Evolutionary conservation across 2,113 vertebrate species (phyloP).

Genomic region (Tonatia bakeri): DNA sequence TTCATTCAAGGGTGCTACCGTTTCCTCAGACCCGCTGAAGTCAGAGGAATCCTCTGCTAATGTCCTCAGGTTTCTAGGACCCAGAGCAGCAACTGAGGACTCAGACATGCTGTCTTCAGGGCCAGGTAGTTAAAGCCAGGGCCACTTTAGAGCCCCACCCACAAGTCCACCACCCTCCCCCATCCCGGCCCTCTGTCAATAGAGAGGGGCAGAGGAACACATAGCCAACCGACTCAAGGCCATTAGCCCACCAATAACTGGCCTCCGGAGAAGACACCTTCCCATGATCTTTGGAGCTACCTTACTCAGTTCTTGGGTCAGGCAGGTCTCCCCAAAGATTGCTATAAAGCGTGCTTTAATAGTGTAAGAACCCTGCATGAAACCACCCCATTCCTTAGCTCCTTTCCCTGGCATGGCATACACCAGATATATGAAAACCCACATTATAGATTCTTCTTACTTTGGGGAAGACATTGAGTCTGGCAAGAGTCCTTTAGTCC

Average conservation of each 20-base stretch:
- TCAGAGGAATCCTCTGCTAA: not conserved
- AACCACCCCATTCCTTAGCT: not conserved
- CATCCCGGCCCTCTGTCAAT: not conserved
- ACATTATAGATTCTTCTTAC: not conserved
- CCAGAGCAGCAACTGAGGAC: not conserved
- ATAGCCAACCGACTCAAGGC: not conserved
- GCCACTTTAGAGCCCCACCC: too few species aligned
- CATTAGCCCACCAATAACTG: not conserved
- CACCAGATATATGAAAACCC: not conserved
- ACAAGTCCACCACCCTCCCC: not conserved
- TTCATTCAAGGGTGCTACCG: not conserved
- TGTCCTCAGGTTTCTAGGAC: not conserved
- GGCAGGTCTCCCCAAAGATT: not conserved
- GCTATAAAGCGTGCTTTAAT: not conserved
- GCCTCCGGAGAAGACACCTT: not conserved
- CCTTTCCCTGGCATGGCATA: too few species aligned
- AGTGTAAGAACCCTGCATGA: not conserved
- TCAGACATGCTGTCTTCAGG: not conserved
- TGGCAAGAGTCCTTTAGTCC: not conserved
- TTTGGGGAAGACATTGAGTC: not conserved
- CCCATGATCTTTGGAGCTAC: not conserved
- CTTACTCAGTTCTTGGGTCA: not conserved
- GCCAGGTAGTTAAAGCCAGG: not conserved
- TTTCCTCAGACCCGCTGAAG: not conserved
- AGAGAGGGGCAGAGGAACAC: not conserved